phyloP scores from a whole-genome alignment of 2,113 vertebrate genomes.

The Nothocercus julius region DNA sequence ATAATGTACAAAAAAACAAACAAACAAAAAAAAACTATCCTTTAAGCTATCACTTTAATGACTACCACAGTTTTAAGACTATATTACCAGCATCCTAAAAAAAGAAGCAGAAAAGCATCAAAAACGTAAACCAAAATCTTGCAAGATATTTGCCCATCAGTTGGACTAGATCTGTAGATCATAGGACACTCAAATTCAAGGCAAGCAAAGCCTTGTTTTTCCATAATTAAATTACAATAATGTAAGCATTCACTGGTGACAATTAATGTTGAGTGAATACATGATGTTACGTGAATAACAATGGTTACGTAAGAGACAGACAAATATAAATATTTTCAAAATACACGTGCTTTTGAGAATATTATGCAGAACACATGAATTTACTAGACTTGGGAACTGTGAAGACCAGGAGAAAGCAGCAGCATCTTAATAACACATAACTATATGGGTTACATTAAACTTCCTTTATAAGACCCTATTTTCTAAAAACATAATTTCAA shows the following conservation, averaged over 20 bases:
- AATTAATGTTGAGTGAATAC: background rate
- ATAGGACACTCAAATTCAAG: background rate
- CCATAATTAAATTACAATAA: background rate
- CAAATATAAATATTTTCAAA: background rate
- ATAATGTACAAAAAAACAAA: background rate
- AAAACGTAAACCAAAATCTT: background rate
- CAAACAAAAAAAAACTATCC: background rate
- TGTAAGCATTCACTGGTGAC: background rate
- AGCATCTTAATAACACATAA: background rate
- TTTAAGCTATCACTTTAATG: background rate
- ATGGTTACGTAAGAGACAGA: background rate
- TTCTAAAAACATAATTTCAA: background rate
- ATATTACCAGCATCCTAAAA: background rate
- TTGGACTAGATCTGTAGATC: background rate
- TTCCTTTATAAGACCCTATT: background rate
- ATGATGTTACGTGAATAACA: too few relatives aligned
- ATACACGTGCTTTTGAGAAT: background rate
- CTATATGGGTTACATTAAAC: background rate
- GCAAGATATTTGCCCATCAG: background rate
- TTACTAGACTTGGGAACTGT: background rate
- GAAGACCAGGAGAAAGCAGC: background rate
- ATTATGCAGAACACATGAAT: background rate
- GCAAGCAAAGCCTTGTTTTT: background rate
- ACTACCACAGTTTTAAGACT: background rate
- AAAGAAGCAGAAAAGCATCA: background rate